Percentiles rank a stretch among this genome's conserved stretches.
Evolutionary conservation across 2,888 invertebrate genomes (phyloP).

Genomic region (Sphaerophoria rueppellii): DNA sequence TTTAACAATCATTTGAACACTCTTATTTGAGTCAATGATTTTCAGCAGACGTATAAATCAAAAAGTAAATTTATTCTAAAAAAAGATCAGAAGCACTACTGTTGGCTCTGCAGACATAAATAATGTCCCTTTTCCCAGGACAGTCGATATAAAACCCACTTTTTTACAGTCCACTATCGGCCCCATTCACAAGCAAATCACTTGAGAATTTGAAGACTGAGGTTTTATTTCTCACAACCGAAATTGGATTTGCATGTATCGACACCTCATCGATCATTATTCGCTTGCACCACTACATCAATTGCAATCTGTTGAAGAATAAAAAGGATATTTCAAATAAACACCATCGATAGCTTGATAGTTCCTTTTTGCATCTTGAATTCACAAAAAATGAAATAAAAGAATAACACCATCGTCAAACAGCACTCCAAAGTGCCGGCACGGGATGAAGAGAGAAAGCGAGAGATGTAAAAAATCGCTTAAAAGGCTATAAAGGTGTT

Average conservation of each 20-base stretch:
- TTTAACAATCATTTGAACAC: no score
- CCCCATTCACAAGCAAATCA: slow-evolving; percentile 14
- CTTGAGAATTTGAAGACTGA: slow-evolving; percentile 27
- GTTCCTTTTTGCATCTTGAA: slow-evolving; percentile 42
- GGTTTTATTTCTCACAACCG: neutral
- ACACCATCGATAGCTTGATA: slow-evolving; percentile 39
- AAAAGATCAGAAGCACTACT: no score
- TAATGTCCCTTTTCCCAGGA: slow-evolving; percentile 24
- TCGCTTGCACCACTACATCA: slow-evolving; percentile 53
- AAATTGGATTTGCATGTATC: slow-evolving; percentile 72
- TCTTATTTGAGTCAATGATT: no score
- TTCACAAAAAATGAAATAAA: slow-evolving; percentile 20
- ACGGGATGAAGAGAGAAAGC: slow-evolving; percentile 26
- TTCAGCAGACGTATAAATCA: no score
- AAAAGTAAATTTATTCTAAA: no score
- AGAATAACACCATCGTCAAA: neutral
- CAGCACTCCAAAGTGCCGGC: neutral
- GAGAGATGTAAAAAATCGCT: slow-evolving; percentile 49
- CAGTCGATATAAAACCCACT: slow-evolving; percentile 8
- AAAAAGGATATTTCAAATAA: slow-evolving; percentile 48
- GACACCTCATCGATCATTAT: slow-evolving; percentile 66
- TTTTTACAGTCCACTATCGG: slow-evolving; percentile 16
- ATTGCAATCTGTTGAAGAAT: slow-evolving; percentile 55
- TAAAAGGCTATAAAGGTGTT: slow-evolving; percentile 70
- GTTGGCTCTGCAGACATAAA: slow-evolving; percentile 18